Evolutionary conservation across 2,888 invertebrate species (phyloP).

Genomic region (Mycogona germanica): DNA sequence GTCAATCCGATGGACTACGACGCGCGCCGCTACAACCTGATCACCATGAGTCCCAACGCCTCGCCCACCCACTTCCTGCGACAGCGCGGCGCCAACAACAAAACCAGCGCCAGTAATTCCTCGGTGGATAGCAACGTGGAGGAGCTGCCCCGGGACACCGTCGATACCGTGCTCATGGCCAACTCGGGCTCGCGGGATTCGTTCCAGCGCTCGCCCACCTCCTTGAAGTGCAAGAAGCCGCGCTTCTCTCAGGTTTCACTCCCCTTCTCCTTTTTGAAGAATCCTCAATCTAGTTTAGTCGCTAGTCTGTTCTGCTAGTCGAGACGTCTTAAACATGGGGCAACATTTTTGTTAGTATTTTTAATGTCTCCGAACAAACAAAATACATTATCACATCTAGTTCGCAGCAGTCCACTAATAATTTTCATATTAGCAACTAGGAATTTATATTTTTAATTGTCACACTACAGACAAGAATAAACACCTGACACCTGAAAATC

Average conservation of each 20-base stretch:
- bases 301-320: background rate
- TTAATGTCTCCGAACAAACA: no score
- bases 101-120: constrained; percentile 25
- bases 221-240: constrained; percentile 18
- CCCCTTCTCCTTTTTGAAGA: background rate
- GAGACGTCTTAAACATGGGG: no score
- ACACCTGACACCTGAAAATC: no score
- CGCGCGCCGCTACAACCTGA: constrained; percentile 12
- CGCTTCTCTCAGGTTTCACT: constrained; percentile 18
- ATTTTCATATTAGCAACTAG: no score
- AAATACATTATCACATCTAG: no score
- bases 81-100: background rate
- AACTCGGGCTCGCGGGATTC: constrained; percentile 19
- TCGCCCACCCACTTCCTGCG: background rate
- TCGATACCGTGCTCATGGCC: constrained; percentile 28
- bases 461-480: no score
- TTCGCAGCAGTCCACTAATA: no score
- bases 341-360: no score
- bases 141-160: constrained; percentile 27
- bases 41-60: background rate
- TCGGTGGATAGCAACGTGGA: constrained; percentile 29
- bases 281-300: background rate
- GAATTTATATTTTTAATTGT: no score
- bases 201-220: constrained; percentile 15
- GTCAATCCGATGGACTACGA: constrained; percentile 32